Base-by-base conservation (phyloP, 2,113 vertebrate genomes). In the Muntiacus muntjak region DNA sequence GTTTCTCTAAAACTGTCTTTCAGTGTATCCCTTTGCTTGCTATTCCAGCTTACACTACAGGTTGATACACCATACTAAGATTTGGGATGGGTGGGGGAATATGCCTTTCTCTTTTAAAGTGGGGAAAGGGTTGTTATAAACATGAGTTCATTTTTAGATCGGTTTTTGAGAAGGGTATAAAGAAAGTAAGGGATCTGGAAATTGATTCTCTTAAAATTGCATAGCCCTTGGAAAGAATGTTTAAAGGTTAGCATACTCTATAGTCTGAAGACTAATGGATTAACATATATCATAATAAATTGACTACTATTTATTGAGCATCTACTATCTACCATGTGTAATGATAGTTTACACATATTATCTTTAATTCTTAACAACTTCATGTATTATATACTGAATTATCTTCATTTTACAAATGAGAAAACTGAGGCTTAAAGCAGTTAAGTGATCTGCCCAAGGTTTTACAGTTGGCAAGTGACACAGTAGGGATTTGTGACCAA, bases 391-490 rank as follows among this genome's bases (percentile, higher is more conserved):
- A 57, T 43, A 95, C 25, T 89, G 23, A 28, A 60, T 92, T 93
- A 88, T 81, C 81, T 94, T 96, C 81, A 96, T 60, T 96, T 95
- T 60, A 96, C 40, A 96, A 94, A 91, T 60, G 71, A 97, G 25
- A 23, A 95, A 96, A 96, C 54, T 78, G 62, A 97, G 25, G 33
- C 28, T 47, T 87, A 78, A 96, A 36, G n/a, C 21, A 94, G 47
- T 89, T 95, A 58, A 81, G 43, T 91, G 86, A 96, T 81, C 78
- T 97, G 30, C 19, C 43, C 36, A 79, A 89, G 28, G 21, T 76
- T 96, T 91, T 95, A 96, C 4, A 93, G 58, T 88, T 93, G 55
- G 30, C 89, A 96, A 76, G 26, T 78, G 87, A 94, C 60, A 93
- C 30, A 81, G 26, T 43, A 21, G 21, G 30, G 64, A 84, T 92